Evolutionary conservation across 2,797 vertebrate species (phyloP), one percentile per base, ranked within the genome.

Genomic region (Nyctibius grandis): DNA sequence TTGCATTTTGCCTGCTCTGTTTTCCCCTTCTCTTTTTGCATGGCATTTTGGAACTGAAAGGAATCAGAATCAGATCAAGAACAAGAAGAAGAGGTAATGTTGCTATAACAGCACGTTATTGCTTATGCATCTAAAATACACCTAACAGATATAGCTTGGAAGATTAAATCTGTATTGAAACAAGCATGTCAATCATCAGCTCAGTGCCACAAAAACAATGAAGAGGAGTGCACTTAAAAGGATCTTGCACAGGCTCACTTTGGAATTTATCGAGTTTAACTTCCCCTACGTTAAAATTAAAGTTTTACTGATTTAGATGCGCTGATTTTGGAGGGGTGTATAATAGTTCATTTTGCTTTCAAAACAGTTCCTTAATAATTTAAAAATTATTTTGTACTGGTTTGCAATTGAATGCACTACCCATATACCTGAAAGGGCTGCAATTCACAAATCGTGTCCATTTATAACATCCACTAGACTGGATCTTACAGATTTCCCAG

Each of bases 51-150:
- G 98, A 98, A 97, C 96, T 85, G 97, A 97, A 98, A 99, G 99
- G 99, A 99, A 89, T 99, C 99, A 82, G 99, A 99, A 97, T 99
- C 99, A 97, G 99, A 99, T 95, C 99, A 99, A 97, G 99, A 99
- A 94, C 98, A 98, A 97, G 99, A 99, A 93, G 99, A 99, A 97
- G 99, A 99, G 99, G 99, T 99, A 99, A 99, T 96, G 95, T 97
- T 84, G 64, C 69, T 85, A 14, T 85, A 83, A 44, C 54, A 85
- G 78, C 95, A 42, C 95, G 67, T 83, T 70, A 18, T 64, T 68
- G 48, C 73, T 94, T 94, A 33, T 44, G 28, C 64, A 9, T 11
- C 81, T 54, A 60, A 87, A 67, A 73, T 40, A 36, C 25, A 57
- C 3, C 57, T 88, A 42, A 61, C 50, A 65, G 28, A 18, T n/a